A percentile compares a stretch with the other conserved stretches of the same genome.
Conservation (phyloP, 2,888 invertebrate species). For the Melinaea menophilus region DNA sequence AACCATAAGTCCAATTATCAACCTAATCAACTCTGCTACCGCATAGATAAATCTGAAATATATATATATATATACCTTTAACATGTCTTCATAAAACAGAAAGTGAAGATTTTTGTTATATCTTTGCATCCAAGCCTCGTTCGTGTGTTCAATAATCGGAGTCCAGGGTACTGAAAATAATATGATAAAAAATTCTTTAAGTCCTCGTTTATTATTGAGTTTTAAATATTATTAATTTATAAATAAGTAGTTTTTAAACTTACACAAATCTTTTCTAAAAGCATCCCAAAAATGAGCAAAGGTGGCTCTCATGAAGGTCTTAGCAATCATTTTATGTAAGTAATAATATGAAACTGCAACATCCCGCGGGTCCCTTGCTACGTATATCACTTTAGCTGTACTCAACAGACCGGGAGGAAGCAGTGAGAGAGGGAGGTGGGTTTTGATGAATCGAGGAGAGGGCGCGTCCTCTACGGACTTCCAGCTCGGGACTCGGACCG, state of each 20-base stretch:
- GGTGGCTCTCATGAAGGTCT: slow-evolving; percentile 69
- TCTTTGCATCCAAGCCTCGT: slow-evolving; percentile 61
- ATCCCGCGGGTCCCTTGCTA: slow-evolving; percentile 85
- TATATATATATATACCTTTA: slow-evolving; percentile 46
- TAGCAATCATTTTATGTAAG: slow-evolving; percentile 77
- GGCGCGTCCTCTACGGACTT: slow-evolving; percentile 54
- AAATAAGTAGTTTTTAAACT: slow-evolving; percentile 38
- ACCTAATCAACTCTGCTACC: too few species aligned
- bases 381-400: slow-evolving; percentile 80
- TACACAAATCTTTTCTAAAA: slow-evolving; percentile 78
- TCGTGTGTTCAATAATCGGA: slow-evolving; percentile 61
- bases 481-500: slow-evolving; percentile 57
- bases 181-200: too few species aligned
- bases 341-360: slow-evolving; percentile 84
- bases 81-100: slow-evolving; percentile 66
- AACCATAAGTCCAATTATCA: too few species aligned
- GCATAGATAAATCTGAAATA: too few species aligned
- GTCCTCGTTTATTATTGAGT: too few species aligned
- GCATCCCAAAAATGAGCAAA: slow-evolving; percentile 79
- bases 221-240: too few species aligned
- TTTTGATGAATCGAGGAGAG: slow-evolving; percentile 80
- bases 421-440: slow-evolving; percentile 79
- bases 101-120: slow-evolving; percentile 65
- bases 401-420: slow-evolving; percentile 72
- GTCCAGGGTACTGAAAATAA: slow-evolving; percentile 60